Evolutionary conservation across 2,888 invertebrate species (phyloP).

Genomic region (Nomada hirtipes): DNA sequence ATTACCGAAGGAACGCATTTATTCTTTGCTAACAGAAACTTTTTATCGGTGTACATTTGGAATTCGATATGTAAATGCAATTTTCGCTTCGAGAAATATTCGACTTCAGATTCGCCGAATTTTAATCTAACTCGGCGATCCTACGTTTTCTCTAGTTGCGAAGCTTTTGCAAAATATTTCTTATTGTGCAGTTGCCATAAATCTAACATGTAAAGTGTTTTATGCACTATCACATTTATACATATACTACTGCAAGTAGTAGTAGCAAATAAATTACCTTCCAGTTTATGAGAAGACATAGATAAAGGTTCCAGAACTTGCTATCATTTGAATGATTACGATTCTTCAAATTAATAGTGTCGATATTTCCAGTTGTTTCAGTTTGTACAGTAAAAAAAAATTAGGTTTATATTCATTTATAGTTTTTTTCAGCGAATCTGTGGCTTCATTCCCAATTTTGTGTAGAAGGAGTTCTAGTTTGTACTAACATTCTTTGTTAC

Average conservation of each 20-base stretch:
- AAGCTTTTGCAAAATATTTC: neutral
- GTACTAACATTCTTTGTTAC: neutral
- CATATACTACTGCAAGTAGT: neutral
- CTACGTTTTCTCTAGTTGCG: neutral
- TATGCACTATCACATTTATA: neutral
- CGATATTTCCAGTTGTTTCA: neutral
- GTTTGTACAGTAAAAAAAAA: neutral
- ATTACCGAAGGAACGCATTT: neutral
- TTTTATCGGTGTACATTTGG: neutral
- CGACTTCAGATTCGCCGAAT: neutral
- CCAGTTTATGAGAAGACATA: neutral
- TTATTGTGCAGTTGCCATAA: neutral
- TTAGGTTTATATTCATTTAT: neutral
- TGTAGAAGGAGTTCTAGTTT: too few species aligned
- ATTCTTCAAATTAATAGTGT: neutral
- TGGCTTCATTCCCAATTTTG: too few species aligned
- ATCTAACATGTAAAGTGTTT: neutral
- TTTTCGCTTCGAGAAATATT: neutral
- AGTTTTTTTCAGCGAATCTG: neutral
- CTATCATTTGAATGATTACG: conserved; percentile 5
- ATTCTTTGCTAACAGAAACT: neutral
- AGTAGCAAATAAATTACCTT: neutral
- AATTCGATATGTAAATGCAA: neutral
- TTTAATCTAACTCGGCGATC: neutral
- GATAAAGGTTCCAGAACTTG: conserved; percentile 23